Conservation (phyloP, 2,888 invertebrate species). For the Papilio protenor region DNA sequence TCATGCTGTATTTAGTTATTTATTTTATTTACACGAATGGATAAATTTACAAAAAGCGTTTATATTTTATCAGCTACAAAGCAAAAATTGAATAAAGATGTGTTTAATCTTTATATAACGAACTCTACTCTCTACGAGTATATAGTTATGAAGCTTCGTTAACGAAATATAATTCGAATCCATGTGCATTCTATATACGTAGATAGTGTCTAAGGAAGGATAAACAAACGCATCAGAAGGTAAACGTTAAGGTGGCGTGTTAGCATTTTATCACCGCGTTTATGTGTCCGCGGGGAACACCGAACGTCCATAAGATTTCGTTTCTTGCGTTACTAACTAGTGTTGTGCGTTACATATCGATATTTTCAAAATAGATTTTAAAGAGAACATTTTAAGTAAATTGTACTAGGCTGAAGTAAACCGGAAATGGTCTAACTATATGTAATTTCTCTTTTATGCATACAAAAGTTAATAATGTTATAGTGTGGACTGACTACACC, state of each 20-base stretch:
- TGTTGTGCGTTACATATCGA: slow-evolving; percentile 42
- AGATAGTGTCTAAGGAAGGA: slow-evolving; percentile 58
- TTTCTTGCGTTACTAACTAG: slow-evolving; percentile 51
- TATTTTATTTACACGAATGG: neutral
- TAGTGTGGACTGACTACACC: too few species aligned
- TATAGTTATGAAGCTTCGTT: too few species aligned
- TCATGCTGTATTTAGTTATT: neutral
- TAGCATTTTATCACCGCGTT: slow-evolving; percentile 68
- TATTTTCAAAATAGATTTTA: neutral
- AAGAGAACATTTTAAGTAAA: neutral
- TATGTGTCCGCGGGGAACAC: slow-evolving; percentile 62
- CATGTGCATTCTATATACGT: slow-evolving; percentile 47
- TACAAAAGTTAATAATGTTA: too few species aligned
- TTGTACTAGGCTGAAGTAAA: neutral
- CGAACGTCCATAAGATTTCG: slow-evolving; percentile 62
- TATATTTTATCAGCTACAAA: too few species aligned
- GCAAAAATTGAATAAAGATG: neutral
- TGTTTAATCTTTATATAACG: too few species aligned
- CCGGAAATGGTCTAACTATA: neutral
- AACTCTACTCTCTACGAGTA: too few species aligned
- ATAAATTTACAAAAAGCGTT: neutral
- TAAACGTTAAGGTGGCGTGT: slow-evolving; percentile 61
- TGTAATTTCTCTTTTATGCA: neutral
- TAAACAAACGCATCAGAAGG: slow-evolving; percentile 60
- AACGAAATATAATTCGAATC: slow-evolving; percentile 20